Conservation (phyloP, 2,797 vertebrate genomes). For the Enteromius afrohamiltoni region DNA sequence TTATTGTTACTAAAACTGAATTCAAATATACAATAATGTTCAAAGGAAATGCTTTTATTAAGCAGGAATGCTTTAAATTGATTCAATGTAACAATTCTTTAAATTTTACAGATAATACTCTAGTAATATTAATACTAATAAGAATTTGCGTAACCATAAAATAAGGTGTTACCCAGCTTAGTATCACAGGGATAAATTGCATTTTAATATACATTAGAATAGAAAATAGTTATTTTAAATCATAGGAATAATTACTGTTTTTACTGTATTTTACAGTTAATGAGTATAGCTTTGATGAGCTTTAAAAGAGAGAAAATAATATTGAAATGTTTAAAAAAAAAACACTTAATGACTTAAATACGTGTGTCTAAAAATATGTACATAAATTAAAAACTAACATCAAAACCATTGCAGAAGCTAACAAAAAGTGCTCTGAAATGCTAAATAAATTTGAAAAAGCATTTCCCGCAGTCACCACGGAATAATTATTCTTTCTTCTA, state of each 20-base stretch:
- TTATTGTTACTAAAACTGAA: neutral
- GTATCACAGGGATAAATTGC: neutral
- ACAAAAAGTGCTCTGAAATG: neutral
- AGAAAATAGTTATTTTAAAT: neutral
- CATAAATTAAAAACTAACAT: neutral
- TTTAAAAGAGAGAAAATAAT: neutral
- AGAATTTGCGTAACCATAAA: no score
- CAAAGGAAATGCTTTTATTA: neutral
- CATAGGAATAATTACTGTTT: neutral
- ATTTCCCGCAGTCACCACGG: neutral
- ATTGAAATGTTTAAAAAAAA: neutral
- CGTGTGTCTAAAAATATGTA: neutral
- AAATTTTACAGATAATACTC: neutral
- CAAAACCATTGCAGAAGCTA: neutral
- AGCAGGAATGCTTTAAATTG: neutral
- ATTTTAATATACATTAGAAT: neutral
- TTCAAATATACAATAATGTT: neutral
- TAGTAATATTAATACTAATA: no score
- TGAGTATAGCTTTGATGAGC: neutral
- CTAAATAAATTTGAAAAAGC: neutral
- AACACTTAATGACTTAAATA: neutral
- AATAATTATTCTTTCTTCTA: conserved; percentile 20
- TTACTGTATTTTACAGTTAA: neutral
- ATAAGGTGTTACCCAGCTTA: neutral
- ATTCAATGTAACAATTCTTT: neutral